Evolutionary conservation across 2,797 vertebrate species (phyloP).

Genomic region (Jordanella pulchra): DNA sequence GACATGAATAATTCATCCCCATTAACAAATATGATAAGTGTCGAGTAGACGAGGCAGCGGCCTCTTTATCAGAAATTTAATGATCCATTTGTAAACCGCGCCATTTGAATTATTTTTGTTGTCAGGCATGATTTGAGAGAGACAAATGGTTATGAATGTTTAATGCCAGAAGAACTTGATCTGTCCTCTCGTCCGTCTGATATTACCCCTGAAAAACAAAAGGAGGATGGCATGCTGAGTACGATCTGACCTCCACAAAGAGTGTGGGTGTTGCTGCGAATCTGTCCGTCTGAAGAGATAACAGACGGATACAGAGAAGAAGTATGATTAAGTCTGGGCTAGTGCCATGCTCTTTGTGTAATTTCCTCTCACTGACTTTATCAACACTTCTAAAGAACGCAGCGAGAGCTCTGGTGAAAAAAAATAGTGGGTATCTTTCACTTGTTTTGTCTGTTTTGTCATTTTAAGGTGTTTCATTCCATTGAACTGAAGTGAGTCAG

Average conservation of each 20-base stretch:
- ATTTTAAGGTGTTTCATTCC: conserved; percentile 23
- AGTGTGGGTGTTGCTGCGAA: conserved; percentile 7
- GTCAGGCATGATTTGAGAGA: conserved; percentile 54
- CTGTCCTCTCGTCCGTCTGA: conserved; percentile 29
- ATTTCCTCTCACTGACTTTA: conserved; percentile 13
- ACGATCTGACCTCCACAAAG: conserved; percentile 18
- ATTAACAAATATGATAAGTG: conserved; percentile 62
- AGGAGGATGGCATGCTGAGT: conserved; percentile 1
- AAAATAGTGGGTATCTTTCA: neutral
- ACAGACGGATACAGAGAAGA: conserved; percentile 26
- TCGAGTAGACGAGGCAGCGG: conserved; percentile 47
- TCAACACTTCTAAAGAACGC: neutral
- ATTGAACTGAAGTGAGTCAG: conserved; percentile 6
- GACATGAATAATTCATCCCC: conserved; percentile 69
- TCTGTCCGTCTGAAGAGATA: conserved; percentile 27
- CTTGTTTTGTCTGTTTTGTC: conserved; percentile 2
- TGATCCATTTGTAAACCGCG: conserved; percentile 64
- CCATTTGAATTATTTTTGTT: conserved; percentile 58
- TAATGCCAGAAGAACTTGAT: conserved; percentile 74
- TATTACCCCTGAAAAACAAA: conserved; percentile 46
- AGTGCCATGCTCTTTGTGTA: neutral
- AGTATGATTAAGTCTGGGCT: conserved; percentile 14
- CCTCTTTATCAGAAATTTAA: conserved; percentile 71
- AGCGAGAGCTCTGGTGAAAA: conserved; percentile 6
- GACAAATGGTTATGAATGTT: conserved; percentile 73